Evolutionary conservation across 2,797 vertebrate genomes (phyloP), one percentile per base, ranked within the genome.

Genomic region (Margarornis squamiger): DNA sequence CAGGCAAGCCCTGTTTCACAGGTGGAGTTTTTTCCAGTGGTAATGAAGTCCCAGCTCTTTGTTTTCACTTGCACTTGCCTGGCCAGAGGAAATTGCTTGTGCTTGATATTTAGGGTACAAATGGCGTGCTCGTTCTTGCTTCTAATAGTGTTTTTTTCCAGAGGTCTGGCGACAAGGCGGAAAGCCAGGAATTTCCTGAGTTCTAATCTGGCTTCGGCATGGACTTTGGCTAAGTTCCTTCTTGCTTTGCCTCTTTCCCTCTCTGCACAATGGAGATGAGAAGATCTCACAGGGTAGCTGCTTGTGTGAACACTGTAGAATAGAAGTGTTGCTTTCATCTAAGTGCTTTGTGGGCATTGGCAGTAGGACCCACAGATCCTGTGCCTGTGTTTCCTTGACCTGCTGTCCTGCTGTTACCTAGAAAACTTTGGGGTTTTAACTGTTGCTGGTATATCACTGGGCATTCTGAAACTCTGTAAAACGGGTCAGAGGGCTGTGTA

Each of bases 181-280:
- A 91, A 95, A 92, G 89, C 92, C 87, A 83, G 92, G 93, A 83
- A 90, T 94, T 96, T 96, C 95, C 95, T 86, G 89, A 90, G 66
- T 59, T 96, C 82, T 95, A 78, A 93, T 94, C 96, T 97, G 93
- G 62, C 8, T 94, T 95, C 58, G 75, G 73, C 76, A 59, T 63
- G 70, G 75, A 39, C 12, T 80, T 88, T 39, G 79, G 62, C 88
- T 62, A 83, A 55, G 49, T 86, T 93, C 41, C 81, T 90, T 86
- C 71, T 90, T 88, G 58, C 75, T 91, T 90, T 95, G 62, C 68
- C 57, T 86, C 51, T 30, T 92, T 95, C 72, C 29, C 54, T 72
- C 48, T 82, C 36, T 75, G 41, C 62, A 78, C 79, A 91, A 55
- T 81, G 72, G 55, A 92, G n/a, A 58, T 84, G 79, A 86, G 70